These are phyloP conservation scores for Agriopis marginaria DNA, from an alignment of 2,888 invertebrate species.

Conservation along the genomic window DNA sequence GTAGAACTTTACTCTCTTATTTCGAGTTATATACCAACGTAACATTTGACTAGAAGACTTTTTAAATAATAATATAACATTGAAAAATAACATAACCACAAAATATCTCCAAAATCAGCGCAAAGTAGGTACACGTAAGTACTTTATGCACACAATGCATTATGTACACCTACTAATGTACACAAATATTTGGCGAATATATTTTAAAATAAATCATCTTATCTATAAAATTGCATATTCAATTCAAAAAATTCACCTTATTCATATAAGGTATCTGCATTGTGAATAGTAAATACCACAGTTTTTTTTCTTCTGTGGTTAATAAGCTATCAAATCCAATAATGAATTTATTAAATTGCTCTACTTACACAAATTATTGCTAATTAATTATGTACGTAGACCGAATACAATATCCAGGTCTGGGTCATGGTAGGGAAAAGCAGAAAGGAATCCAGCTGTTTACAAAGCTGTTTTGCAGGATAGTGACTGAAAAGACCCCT, in stretches of 20 bases:
- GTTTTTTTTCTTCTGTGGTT: too few relatives aligned
- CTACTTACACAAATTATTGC: neutral
- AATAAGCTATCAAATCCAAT: neutral
- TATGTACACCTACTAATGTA: neutral
- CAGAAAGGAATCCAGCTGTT: fast-evolving
- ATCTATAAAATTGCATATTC: too few relatives aligned
- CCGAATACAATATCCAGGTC: neutral
- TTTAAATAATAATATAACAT: neutral
- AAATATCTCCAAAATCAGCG: neutral
- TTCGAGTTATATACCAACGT: neutral
- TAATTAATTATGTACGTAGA: neutral
- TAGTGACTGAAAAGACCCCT: too few relatives aligned
- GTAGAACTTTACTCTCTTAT: neutral
- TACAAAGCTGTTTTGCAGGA: too few relatives aligned
- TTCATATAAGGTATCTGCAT: neutral
- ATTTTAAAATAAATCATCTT: neutral
- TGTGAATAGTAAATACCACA: too few relatives aligned
- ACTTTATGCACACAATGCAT: neutral
- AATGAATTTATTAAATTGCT: neutral
- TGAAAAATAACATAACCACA: neutral
- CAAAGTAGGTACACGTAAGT: neutral
- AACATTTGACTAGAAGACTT: conserved; percentile 1
- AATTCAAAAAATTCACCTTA: too few relatives aligned
- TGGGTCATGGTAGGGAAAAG: neutral
- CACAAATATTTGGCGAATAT: neutral